Base-by-base conservation (phyloP, 1,140 invertebrate genomes). In the Condylostylus longicornis region DNA sequence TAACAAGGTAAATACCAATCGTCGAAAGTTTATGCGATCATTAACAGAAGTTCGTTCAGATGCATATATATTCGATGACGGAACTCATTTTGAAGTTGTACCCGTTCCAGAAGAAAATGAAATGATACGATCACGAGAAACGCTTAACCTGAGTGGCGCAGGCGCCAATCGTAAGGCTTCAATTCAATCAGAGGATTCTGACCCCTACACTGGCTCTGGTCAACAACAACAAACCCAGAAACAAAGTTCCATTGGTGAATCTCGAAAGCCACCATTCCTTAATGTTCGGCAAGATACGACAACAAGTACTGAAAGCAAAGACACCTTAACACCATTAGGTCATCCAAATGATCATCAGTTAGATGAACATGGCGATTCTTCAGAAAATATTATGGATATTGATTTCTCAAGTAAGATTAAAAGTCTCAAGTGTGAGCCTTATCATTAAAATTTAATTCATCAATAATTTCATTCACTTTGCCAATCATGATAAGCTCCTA, bases 1-100 rank as follows among this genome's bases (percentile, higher is more conserved):
- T 40, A 27, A 6, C 27, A 58, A 55, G 53, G 58, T n/a, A n/a
- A n/a, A n/a, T 13, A 49, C 53, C n/a, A 60, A 50, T 30, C 54
- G 70, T 6, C 60, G 66, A 15, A 63, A 64, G 39, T 61, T 75
- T 5, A 63, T 72, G 21, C 58, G 74, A 22, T 77, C 75, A 4
- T 50, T 77, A 23, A 78, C 75, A 1, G 77, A 79, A 47, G 74
- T 70, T 14, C 57, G 71, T 8, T 69, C 69, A 10, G 70, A 72
- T 37, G 66, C 67, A 14, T 69, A 67, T 36, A 69, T 69, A 22
- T 62, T 69, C 40, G 67, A 70, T 44, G 69, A 70, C 42, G 64
- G 65, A 31, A 59, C 66, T 22, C 67, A 70, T 43, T 67, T 69
- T 43, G 64, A 69, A 44, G 64, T 69, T 39, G 53, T 68, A 19